Conservation (phyloP, 2,113 vertebrate species). For the Percopsis transmontana region DNA sequence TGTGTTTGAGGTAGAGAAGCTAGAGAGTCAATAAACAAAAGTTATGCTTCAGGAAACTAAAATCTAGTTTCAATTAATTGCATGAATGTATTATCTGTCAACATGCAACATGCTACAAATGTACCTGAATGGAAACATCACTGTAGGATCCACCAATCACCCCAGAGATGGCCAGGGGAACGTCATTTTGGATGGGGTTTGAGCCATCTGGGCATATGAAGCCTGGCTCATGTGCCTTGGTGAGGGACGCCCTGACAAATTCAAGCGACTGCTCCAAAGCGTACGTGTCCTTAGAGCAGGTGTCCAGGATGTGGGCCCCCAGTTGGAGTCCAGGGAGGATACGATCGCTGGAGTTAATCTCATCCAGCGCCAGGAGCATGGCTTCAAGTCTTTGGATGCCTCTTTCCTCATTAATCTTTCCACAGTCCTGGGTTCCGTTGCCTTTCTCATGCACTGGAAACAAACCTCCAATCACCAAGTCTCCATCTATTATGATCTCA, state of each 20-base stretch:
- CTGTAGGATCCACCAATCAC: constrained; percentile 98
- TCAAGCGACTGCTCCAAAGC: constrained; percentile 96
- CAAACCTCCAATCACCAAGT: constrained; percentile 93
- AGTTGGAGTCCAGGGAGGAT: constrained; percentile 90
- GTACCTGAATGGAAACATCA: constrained; percentile 96
- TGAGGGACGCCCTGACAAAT: constrained; percentile 94
- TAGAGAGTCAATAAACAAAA: no score
- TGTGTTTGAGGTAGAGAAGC: no score
- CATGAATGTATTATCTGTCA: constrained; percentile 3
- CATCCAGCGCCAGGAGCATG: constrained; percentile 95
- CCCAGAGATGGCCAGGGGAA: constrained; percentile 91
- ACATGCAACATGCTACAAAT: not conserved
- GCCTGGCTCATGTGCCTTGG: constrained; percentile 89
- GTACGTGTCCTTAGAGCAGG: constrained; percentile 96
- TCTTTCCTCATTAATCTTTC: constrained; percentile 91
- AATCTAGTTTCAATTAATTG: no score
- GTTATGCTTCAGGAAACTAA: no score
- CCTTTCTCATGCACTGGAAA: constrained; percentile 97
- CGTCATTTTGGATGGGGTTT: constrained; percentile 88
- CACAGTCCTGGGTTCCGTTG: constrained; percentile 86
- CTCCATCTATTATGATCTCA: constrained; percentile 90
- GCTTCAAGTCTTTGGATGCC: constrained; percentile 98
- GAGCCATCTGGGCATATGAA: constrained; percentile 97
- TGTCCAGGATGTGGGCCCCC: constrained; percentile 95
- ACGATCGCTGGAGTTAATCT: constrained; percentile 88